Conservation (phyloP, 2,797 vertebrate species). For the Sorex maritimensis region DNA sequence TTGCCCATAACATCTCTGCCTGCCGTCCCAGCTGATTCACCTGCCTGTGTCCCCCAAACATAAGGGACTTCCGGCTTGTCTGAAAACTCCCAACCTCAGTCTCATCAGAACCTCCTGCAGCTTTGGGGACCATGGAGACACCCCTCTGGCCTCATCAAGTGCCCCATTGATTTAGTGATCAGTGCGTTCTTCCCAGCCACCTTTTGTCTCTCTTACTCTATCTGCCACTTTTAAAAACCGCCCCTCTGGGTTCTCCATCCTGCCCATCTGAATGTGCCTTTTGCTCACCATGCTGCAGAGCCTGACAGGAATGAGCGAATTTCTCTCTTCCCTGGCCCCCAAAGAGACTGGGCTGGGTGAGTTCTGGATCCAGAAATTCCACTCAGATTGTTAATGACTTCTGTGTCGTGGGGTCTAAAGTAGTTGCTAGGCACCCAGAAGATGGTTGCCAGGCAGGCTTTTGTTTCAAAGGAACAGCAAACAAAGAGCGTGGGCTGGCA, state of each 20-base stretch:
- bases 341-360: neutral
- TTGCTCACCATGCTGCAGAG: neutral
- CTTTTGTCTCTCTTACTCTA: neutral
- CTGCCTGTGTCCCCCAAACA: too few species aligned
- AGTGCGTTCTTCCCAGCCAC: neutral
- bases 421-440: constrained; percentile 79
- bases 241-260: neutral
- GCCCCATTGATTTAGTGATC: too few species aligned
- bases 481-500: neutral
- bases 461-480: constrained; percentile 74
- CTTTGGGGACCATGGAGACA: neutral
- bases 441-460: constrained; percentile 10
- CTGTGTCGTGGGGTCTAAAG: constrained; percentile 22
- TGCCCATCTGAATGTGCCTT: neutral
- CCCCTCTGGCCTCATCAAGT: neutral
- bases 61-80: neutral
- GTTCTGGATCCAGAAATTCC: neutral
- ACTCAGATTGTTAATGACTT: constrained; percentile 56
- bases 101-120: neutral
- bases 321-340: neutral
- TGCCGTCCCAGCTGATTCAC: neutral
- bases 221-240: neutral
- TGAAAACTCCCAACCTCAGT: neutral
- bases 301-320: too few species aligned
- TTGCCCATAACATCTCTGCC: rapidly evolving